Evolutionary conservation across 2,797 vertebrate genomes (phyloP).

Genomic region (Otolemur crassicaudatus): DNA sequence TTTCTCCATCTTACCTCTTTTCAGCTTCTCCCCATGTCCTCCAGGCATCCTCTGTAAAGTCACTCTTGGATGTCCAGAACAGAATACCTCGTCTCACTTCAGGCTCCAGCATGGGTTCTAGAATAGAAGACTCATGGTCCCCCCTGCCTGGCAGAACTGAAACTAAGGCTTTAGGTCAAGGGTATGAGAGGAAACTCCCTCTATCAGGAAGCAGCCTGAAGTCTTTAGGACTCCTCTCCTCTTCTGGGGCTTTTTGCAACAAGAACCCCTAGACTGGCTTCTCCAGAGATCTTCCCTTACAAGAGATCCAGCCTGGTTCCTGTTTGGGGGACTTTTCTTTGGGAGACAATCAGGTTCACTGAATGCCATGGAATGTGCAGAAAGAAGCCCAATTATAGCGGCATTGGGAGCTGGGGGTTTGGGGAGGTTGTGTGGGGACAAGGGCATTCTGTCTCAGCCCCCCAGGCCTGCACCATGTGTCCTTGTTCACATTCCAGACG

Average conservation of each 20-base stretch:
- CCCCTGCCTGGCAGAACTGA: not conserved
- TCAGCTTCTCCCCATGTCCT: constrained; percentile 52
- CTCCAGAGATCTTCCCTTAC: not conserved
- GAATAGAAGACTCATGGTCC: not conserved
- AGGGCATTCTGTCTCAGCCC: constrained; percentile 51
- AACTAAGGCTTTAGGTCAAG: constrained; percentile 9
- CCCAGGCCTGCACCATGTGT: constrained; percentile 70
- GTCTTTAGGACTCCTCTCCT: not conserved
- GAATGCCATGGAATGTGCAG: constrained; percentile 12
- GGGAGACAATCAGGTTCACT: constrained; percentile 22
- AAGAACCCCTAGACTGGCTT: not conserved
- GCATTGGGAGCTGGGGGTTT: not conserved
- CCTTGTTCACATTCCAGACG: constrained; percentile 65
- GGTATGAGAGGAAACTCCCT: not conserved
- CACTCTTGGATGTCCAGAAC: not conserved
- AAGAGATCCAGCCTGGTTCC: not conserved
- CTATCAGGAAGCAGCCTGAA: not conserved
- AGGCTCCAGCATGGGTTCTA: not conserved
- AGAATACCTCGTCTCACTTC: not conserved
- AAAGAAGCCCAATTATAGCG: constrained; percentile 67
- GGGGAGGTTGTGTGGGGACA: not conserved
- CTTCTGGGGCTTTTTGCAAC: not conserved
- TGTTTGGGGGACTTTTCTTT: not conserved
- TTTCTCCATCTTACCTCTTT: not conserved
- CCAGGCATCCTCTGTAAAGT: constrained; percentile 17